A percentile compares a stretch with the other conserved stretches of the same genome.
Evolutionary conservation across 2,797 vertebrate species (phyloP).

Genomic region (Pangasius sanitwongsei): DNA sequence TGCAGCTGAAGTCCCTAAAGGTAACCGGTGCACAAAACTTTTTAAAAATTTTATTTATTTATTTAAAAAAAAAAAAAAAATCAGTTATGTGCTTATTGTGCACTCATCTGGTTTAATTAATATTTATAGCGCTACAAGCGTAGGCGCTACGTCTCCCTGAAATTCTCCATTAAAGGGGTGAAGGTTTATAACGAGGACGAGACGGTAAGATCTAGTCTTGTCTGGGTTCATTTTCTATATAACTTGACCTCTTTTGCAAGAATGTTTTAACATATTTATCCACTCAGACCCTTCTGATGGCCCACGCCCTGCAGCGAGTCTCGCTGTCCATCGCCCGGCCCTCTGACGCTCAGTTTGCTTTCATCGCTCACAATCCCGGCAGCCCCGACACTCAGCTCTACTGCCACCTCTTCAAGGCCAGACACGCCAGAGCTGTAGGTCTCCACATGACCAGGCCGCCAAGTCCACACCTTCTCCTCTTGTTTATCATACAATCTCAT

Average conservation of each 20-base stretch:
- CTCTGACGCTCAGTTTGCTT: conserved; percentile 84
- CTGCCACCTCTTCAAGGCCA: conserved; percentile 90
- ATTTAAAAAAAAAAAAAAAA: too few relatives aligned
- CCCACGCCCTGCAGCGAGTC: conserved; percentile 86
- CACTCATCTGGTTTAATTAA: not conserved
- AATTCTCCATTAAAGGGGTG: conserved; percentile 90
- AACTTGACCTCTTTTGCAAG: not conserved
- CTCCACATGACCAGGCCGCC: not conserved
- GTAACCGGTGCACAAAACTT: conserved; percentile 63
- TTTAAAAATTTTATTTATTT: fast-evolving
- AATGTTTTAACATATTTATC: not conserved
- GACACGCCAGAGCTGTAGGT: conserved; percentile 84
- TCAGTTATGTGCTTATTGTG: not conserved
- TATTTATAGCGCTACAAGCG: conserved; percentile 76
- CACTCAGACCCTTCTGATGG: conserved; percentile 89
- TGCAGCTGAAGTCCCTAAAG: conserved; percentile 81
- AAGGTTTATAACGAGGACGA: conserved; percentile 89
- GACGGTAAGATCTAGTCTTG: conserved; percentile 69
- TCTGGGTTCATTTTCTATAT: not conserved
- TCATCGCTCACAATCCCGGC: conserved; percentile 88
- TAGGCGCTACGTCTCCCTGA: conserved; percentile 80
- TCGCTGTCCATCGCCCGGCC: conserved; percentile 85
- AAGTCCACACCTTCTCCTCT: not conserved
- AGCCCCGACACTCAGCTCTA: conserved; percentile 78
- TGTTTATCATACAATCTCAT: not conserved